These are phyloP conservation scores for Ptychodera flava DNA, from an alignment of 35 echinoderm and acorn worm genomes.

Conservation along the genomic window DNA sequence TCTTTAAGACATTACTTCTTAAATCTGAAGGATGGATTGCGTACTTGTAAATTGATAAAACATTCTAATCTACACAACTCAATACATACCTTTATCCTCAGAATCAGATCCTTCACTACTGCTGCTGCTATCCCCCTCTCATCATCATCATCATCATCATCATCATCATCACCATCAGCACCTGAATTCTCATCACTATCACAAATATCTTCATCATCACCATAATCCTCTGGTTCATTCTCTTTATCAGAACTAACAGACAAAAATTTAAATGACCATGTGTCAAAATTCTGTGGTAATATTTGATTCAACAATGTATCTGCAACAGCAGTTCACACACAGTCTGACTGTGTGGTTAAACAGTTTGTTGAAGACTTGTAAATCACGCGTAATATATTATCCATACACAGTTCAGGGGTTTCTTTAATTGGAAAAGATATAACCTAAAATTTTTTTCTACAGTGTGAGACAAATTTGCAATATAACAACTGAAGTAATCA, in stretches of 20 bases:
- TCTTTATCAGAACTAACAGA: constrained; percentile 29
- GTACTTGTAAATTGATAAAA: too few species aligned
- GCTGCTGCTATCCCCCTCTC: constrained; percentile 7
- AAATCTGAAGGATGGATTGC: too few species aligned
- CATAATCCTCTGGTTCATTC: constrained; percentile 32
- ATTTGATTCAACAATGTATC: too few species aligned
- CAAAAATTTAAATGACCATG: background rate
- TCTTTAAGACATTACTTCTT: too few species aligned
- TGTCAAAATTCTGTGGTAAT: too few species aligned
- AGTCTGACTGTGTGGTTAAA: background rate
- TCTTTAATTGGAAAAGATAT: too few species aligned
- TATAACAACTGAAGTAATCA: too few species aligned
- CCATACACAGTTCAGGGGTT: background rate
- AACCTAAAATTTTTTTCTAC: too few species aligned
- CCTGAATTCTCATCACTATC: constrained; percentile 7
- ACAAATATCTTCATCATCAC: constrained; percentile 3
- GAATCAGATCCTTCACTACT: background rate
- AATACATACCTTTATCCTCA: background rate
- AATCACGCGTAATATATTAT: background rate
- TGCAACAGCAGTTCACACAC: too few species aligned
- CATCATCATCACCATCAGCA: constrained; percentile 8
- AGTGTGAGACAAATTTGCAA: too few species aligned
- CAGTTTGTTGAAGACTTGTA: too few species aligned
- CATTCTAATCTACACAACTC: too few species aligned
- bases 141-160: constrained; percentile 29